phyloP scores from a whole-genome alignment of 1,140 invertebrate genomes.

The Schmidtea mediterranea region DNA sequence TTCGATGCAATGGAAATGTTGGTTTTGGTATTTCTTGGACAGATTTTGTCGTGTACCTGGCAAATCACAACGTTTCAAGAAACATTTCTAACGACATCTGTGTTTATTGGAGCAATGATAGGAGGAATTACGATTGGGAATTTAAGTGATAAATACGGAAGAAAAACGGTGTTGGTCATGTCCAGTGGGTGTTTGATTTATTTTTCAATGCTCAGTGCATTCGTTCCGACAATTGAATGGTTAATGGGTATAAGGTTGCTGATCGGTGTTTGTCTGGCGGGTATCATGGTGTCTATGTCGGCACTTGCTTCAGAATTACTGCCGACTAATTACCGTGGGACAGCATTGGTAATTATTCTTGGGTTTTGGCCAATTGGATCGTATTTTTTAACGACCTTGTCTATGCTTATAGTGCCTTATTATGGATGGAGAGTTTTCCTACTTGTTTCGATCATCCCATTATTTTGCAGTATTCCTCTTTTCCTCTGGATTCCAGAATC shows the following conservation, averaged over 20 bases:
- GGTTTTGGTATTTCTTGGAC: conserved; percentile 64
- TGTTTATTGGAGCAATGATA: conserved; percentile 81
- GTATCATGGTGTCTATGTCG: background rate
- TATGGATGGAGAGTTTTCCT: too few relatives aligned
- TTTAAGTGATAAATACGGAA: conserved; percentile 63
- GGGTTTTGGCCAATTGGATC: background rate
- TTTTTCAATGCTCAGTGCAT: conserved; percentile 53
- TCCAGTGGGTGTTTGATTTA: conserved; percentile 29
- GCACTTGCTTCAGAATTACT: background rate
- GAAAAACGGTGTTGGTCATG: conserved; percentile 39
- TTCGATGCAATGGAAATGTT: conserved; percentile 88
- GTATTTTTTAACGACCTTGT: too few relatives aligned
- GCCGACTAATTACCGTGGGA: background rate
- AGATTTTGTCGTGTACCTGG: conserved; percentile 71
- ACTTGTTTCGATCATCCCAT: too few relatives aligned
- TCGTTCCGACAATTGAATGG: conserved; percentile 61
- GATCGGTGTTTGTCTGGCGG: conserved; percentile 58
- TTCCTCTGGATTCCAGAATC: too few relatives aligned
- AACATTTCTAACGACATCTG: conserved; percentile 46
- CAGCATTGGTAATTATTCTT: background rate
- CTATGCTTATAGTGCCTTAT: too few relatives aligned
- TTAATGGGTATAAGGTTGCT: conserved; percentile 51
- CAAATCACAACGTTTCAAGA: conserved; percentile 49
- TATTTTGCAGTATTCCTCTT: too few relatives aligned
- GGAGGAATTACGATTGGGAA: conserved; percentile 77